Conservation (phyloP, 2,113 vertebrate genomes). For the Trachemys scripta region DNA sequence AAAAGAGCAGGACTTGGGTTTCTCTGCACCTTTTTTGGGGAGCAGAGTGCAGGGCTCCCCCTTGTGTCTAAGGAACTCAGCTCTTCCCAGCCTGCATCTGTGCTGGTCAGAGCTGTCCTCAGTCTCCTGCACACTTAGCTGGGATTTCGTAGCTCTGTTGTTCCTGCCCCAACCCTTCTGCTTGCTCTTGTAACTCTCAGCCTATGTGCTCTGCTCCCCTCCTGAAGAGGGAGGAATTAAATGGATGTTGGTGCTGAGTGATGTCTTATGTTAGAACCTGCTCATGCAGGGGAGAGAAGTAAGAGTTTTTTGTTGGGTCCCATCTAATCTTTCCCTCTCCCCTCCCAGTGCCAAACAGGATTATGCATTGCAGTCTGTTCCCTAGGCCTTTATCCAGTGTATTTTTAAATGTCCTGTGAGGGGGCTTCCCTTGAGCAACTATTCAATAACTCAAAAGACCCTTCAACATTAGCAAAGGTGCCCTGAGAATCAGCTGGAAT, state of each 20-base stretch:
- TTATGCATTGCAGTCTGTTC: not conserved
- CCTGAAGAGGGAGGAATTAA: slow-evolving; percentile 74
- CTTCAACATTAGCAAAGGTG: not conserved
- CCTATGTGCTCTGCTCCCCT: slow-evolving; percentile 56
- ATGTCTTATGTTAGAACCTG: slow-evolving; percentile 32
- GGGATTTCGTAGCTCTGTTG: slow-evolving; percentile 50
- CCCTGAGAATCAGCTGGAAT: not conserved
- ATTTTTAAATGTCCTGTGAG: not conserved
- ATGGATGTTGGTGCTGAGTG: slow-evolving; percentile 71
- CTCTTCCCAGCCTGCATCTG: slow-evolving; percentile 17
- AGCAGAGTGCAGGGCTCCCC: slow-evolving; percentile 37
- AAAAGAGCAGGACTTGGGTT: slow-evolving; percentile 31
- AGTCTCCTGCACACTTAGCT: slow-evolving; percentile 40
- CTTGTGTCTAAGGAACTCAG: slow-evolving; percentile 17
- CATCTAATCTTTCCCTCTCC: not conserved
- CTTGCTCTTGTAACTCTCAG: slow-evolving; percentile 63
- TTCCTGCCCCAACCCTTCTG: slow-evolving; percentile 1
- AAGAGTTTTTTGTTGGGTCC: not conserved
- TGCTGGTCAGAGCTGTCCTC: slow-evolving; percentile 47
- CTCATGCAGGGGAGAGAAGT: not conserved
- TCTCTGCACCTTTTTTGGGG: slow-evolving; percentile 36
- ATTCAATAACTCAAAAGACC: not conserved
- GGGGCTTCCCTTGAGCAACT: not conserved
- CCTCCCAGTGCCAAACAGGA: not conserved
- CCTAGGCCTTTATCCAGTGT: not conserved